Evolutionary conservation across 2,797 vertebrate species (phyloP).

Genomic region (Orientallactaga sibirica): DNA sequence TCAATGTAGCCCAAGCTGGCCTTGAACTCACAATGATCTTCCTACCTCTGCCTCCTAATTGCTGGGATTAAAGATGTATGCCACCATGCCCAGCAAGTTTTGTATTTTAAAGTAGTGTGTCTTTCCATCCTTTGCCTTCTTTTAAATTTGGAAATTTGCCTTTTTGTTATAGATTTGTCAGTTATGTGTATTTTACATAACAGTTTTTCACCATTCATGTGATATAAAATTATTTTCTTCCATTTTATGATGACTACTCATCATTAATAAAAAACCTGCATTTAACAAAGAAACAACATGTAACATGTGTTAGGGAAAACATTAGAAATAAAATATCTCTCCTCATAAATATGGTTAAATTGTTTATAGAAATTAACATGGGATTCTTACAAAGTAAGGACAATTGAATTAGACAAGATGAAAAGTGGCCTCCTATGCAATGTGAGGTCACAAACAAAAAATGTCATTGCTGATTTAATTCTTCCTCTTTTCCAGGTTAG

Average conservation of each 20-base stretch:
- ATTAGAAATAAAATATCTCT: background rate
- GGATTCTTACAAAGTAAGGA: background rate
- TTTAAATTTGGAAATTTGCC: background rate
- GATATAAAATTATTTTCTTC: background rate
- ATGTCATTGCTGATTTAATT: background rate
- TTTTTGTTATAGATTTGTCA: background rate
- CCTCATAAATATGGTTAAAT: background rate
- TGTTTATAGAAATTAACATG: background rate
- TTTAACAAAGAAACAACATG: background rate
- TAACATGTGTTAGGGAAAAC: background rate
- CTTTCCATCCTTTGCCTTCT: background rate
- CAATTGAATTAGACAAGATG: background rate
- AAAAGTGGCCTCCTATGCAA: background rate
- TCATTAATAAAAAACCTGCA: background rate
- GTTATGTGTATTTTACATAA: background rate
- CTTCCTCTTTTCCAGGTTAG: background rate
- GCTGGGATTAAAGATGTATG: too few relatives aligned
- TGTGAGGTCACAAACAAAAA: background rate
- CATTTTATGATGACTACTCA: background rate
- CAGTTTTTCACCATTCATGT: background rate
- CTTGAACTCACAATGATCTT: too few relatives aligned
- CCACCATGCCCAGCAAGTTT: background rate
- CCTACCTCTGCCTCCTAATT: too few relatives aligned
- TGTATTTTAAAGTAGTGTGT: background rate
- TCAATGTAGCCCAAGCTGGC: too few relatives aligned